A percentile compares a stretch with the other conserved stretches of the same genome.
phyloP scores from a whole-genome alignment of 2,797 vertebrate genomes.

The Crypturellus tataupa region DNA sequence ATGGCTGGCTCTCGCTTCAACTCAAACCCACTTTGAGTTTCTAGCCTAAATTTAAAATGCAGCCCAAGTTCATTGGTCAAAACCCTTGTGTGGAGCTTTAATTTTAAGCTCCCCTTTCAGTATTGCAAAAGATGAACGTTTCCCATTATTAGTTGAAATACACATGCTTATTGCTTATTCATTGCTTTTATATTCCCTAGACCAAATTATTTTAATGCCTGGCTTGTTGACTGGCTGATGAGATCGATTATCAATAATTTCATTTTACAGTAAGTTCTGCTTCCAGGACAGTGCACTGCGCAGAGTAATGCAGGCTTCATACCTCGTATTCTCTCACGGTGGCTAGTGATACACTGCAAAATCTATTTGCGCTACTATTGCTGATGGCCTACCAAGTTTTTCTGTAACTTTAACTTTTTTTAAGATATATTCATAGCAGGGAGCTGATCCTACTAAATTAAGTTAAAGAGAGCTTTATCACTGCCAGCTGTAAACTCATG shows the following conservation, averaged over 20 bases:
- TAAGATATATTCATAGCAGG: background rate
- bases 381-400: background rate
- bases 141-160: slow-evolving; percentile 54
- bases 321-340: background rate
- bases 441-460: background rate
- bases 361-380: slow-evolving; percentile 24
- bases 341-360: slow-evolving; percentile 13
- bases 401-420: background rate
- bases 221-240: background rate
- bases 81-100: background rate
- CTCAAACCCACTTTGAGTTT: slow-evolving; percentile 48
- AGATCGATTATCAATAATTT: slow-evolving; percentile 38
- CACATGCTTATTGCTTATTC: slow-evolving; percentile 54
- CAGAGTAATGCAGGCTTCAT: background rate
- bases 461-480: background rate
- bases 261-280: slow-evolving; percentile 39
- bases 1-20: slow-evolving; percentile 25
- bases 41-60: slow-evolving; percentile 60
- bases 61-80: slow-evolving; percentile 25
- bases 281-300: background rate
- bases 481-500: background rate
- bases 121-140: slow-evolving; percentile 48
- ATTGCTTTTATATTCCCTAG: slow-evolving; percentile 34
- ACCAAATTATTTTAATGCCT: slow-evolving; percentile 38
- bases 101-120: slow-evolving; percentile 45